Evolutionary conservation across 2,888 invertebrate genomes (phyloP).

Genomic region (Zelleria hepariella): DNA sequence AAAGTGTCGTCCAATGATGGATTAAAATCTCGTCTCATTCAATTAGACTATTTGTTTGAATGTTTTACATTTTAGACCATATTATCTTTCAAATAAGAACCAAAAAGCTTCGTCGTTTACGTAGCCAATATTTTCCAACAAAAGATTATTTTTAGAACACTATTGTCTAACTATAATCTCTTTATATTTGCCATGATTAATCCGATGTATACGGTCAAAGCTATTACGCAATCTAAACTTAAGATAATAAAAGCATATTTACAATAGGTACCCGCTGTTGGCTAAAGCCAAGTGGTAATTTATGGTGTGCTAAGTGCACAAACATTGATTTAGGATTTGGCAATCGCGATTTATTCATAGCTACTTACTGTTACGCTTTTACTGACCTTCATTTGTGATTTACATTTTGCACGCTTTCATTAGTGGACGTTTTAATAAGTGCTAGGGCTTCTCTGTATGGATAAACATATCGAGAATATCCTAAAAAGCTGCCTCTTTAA

Average conservation of each 20-base stretch:
- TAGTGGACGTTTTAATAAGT: too few species aligned
- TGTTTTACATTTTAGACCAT: too few species aligned
- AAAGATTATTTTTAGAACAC: background rate
- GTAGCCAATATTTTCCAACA: background rate
- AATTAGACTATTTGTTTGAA: too few species aligned
- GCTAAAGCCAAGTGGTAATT: background rate
- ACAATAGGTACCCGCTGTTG: background rate
- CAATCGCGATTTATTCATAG: background rate
- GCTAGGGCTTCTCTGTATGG: too few species aligned
- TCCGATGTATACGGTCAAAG: background rate
- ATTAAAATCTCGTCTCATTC: too few species aligned
- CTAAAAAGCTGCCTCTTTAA: too few species aligned
- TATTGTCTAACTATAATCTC: background rate
- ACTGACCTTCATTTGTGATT: background rate
- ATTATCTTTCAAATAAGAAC: background rate
- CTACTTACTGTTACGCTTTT: background rate
- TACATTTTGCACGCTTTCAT: background rate
- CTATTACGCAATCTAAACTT: background rate
- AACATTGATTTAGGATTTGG: background rate
- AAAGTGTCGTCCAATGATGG: too few species aligned
- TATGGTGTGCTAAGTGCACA: background rate
- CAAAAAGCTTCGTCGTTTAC: background rate
- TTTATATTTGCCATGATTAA: background rate
- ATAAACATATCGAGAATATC: too few species aligned
- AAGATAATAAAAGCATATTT: background rate